A percentile compares a stretch with the other conserved stretches of the same genome.
These are phyloP conservation scores for Alectoris magna DNA, from an alignment of 2,797 vertebrate species.

Conservation along the genomic window DNA sequence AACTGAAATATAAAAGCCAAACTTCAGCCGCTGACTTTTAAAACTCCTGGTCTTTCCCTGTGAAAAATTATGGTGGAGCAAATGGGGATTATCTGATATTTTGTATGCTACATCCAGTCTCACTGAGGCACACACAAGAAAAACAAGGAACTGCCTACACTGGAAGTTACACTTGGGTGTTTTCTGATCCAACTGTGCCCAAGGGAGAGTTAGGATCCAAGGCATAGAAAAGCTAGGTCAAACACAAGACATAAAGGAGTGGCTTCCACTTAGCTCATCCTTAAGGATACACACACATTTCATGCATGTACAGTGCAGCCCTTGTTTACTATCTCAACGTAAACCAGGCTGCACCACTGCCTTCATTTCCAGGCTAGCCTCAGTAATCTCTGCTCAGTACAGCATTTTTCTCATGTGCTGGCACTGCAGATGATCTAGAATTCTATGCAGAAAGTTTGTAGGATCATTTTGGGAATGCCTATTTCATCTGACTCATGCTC, in stretches of 20 bases:
- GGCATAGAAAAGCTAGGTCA: not conserved
- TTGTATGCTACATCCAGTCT: not conserved
- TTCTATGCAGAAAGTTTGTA: not conserved
- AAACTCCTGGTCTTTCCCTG: not conserved
- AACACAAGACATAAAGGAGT: not conserved
- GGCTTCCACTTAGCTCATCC: not conserved
- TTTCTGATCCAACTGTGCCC: not conserved
- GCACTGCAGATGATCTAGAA: not conserved
- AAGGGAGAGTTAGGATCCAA: not conserved
- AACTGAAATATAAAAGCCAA: not conserved
- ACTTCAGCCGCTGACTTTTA: not conserved
- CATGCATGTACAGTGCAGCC: not conserved
- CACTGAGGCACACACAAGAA: fast-evolving
- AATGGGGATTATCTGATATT: not conserved
- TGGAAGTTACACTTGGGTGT: not conserved
- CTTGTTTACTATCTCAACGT: not conserved
- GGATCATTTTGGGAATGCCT: not conserved
- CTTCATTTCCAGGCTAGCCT: not conserved
- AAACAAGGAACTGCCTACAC: not conserved
- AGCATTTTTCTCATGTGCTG: not conserved
- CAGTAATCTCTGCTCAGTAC: not conserved
- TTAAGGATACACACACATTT: not conserved
- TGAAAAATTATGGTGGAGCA: not conserved
- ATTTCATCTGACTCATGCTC: not conserved
- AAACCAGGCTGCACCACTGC: not conserved